These are phyloP conservation scores for Piscicola geometra DNA, from an alignment of 2,888 invertebrate genomes.

Conservation along the genomic window DNA sequence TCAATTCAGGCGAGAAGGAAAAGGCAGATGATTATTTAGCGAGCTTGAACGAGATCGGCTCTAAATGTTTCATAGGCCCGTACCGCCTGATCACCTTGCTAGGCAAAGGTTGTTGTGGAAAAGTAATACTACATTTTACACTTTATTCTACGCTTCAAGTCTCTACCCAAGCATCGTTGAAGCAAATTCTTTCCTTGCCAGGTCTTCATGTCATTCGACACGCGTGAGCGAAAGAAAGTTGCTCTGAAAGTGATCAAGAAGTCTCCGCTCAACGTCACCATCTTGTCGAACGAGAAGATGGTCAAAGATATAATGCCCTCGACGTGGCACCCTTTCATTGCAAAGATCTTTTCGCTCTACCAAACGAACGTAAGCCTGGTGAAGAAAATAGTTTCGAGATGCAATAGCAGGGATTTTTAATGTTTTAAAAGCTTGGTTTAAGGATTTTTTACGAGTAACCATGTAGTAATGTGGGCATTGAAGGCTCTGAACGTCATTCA, in stretches of 20 bases:
- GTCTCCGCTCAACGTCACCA: neutral
- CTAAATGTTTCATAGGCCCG: constrained; percentile 3
- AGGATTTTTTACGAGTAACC: too few species aligned
- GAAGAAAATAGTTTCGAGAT: too few species aligned
- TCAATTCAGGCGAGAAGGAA: neutral
- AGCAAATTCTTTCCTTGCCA: neutral
- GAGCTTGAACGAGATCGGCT: neutral
- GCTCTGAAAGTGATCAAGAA: constrained; percentile 28
- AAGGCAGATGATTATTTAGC: neutral
- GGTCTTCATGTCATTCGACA: constrained; percentile 18
- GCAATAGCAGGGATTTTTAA: too few species aligned
- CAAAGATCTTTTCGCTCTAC: constrained; percentile 14
- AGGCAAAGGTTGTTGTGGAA: constrained; percentile 32
- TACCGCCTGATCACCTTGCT: constrained; percentile 14
- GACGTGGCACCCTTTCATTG: constrained; percentile 28
- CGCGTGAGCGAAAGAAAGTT: neutral
- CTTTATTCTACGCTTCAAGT: too few species aligned
- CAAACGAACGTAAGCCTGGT: constrained; percentile 17
- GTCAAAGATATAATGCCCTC: constrained; percentile 15
- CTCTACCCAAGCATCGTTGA: neutral
- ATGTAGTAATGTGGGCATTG: too few species aligned
- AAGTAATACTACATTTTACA: neutral
- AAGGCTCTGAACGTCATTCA: too few species aligned
- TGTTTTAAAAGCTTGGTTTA: too few species aligned
- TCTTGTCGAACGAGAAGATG: constrained; percentile 11